Percentiles rank a stretch among this genome's conserved stretches.
phyloP scores from a whole-genome alignment of 2,797 vertebrate genomes.

The Sebastiscus albofasciatus region DNA sequence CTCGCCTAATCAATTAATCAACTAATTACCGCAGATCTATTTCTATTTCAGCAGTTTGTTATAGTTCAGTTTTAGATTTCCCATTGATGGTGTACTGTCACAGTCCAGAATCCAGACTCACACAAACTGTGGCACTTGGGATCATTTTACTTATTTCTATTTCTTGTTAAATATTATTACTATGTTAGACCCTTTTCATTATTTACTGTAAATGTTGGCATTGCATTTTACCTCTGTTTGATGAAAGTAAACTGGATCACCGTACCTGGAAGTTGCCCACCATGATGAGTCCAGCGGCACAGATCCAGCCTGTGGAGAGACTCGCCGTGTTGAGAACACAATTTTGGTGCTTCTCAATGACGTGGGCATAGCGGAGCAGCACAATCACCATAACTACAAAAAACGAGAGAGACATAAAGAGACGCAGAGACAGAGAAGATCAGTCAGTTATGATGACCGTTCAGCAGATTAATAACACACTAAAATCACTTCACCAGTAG shows the following conservation, averaged over 20 bases:
- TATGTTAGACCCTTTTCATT: background rate
- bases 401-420: conserved; percentile 9
- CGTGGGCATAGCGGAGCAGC: conserved; percentile 88
- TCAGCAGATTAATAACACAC: background rate
- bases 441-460: background rate
- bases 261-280: conserved; percentile 92
- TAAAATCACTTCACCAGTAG: background rate
- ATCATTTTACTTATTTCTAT: background rate
- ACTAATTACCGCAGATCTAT: background rate
- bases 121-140: background rate
- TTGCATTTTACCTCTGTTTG: background rate
- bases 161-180: background rate
- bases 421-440: background rate
- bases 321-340: conserved; percentile 91
- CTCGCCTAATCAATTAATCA: background rate
- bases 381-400: conserved; percentile 88
- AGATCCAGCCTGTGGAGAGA: conserved; percentile 90
- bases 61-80: background rate
- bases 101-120: background rate
- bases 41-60: background rate
- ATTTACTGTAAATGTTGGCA: background rate
- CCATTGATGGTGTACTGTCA: background rate
- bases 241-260: background rate
- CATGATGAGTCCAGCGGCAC: conserved; percentile 90
- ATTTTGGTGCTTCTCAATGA: conserved; percentile 88